Evolutionary conservation across 2,113 vertebrate species (phyloP).

Genomic region (Triplophysa dalaica): DNA sequence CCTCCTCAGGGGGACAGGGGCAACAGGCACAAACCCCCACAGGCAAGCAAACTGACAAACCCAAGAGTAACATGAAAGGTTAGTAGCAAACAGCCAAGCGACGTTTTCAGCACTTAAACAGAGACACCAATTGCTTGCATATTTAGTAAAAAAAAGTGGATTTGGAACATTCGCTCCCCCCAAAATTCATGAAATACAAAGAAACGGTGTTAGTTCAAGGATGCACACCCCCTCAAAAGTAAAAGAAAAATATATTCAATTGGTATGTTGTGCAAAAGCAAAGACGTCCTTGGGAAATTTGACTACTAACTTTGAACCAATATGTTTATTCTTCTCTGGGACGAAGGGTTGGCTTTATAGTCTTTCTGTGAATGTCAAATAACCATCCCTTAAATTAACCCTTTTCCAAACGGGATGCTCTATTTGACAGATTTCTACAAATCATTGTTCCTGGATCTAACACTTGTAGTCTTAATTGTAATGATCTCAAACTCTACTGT

Average conservation of each 20-base stretch:
- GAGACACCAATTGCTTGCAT: constrained; percentile 75
- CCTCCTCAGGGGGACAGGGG: constrained; percentile 98
- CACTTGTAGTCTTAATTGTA: constrained; percentile 68
- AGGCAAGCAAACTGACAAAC: constrained; percentile 99
- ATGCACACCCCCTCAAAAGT: constrained; percentile 73
- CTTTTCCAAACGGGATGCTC: constrained; percentile 73
- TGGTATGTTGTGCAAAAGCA: constrained; percentile 84
- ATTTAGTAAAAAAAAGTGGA: constrained; percentile 65
- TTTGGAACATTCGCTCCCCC: constrained; percentile 74
- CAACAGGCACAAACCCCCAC: constrained; percentile 99
- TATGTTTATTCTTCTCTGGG: constrained; percentile 88
- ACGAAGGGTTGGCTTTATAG: constrained; percentile 81
- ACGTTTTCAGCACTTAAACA: constrained; percentile 80
- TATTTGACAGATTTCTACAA: constrained; percentile 53
- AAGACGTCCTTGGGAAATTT: constrained; percentile 99
- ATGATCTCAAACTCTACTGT: constrained; percentile 15
- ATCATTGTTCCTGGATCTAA: constrained; percentile 87
- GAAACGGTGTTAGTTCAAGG: constrained; percentile 84
- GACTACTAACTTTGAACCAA: constrained; percentile 99
- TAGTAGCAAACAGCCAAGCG: constrained; percentile 99
- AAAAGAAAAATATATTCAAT: constrained; percentile 68
- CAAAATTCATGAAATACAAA: constrained; percentile 53
- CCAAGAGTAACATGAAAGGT: constrained; percentile 99
- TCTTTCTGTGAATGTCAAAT: constrained; percentile 61
- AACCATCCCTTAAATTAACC: constrained; percentile 84